Base-by-base conservation (phyloP, 2,797 vertebrate species). In the Tokudaia tokunoshimensis region DNA sequence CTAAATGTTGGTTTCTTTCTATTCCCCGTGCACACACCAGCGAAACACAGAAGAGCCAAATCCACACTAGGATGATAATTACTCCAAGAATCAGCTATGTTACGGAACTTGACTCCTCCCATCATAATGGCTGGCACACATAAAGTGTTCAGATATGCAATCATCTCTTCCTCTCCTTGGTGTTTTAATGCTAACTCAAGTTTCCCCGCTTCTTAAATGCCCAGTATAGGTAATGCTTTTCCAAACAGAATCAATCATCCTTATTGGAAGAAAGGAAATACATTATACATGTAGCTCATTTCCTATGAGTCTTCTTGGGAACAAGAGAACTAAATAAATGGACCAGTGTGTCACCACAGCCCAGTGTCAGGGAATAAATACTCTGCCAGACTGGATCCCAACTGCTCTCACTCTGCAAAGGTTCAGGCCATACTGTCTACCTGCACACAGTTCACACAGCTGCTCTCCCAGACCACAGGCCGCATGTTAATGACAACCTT, bases 1-100 rank as follows among this genome's bases (percentile, higher is more conserved):
- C 55, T 59, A 11, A 76, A 92, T 59, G 89, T 76, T 37, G 29
- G 20, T 93, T 83, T 95, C 95, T 80, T 95, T 44, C 44, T 29
- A 84, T 8, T 19, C 75, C 63, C 57, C 80, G 50, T 17, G 47
- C 65, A 89, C 52, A 65, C 26, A 61, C 19, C 29, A 61, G 44
- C 8, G 61, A 34, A 57, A 11, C 59, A 70, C 31, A 37, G 1
- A 79, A 17, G 52, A 59, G 44, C 47, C 24, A 79, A 44, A 76
- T 47, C 34, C 65, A 10, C 12, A 72, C 24, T 70, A 75, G 4
- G 34, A 22, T n/a, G n/a, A 31, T 37, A 31, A 59, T 82, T 74
- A 61, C 26, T 22, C 70, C 10, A 20, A 75, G 80, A 92, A 59
- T 75, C 72, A 89, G 55, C 31, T 50, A 74, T 57, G 83, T 44